Conservation (phyloP, 2,888 invertebrate genomes). For the Fragum whitleyi region DNA sequence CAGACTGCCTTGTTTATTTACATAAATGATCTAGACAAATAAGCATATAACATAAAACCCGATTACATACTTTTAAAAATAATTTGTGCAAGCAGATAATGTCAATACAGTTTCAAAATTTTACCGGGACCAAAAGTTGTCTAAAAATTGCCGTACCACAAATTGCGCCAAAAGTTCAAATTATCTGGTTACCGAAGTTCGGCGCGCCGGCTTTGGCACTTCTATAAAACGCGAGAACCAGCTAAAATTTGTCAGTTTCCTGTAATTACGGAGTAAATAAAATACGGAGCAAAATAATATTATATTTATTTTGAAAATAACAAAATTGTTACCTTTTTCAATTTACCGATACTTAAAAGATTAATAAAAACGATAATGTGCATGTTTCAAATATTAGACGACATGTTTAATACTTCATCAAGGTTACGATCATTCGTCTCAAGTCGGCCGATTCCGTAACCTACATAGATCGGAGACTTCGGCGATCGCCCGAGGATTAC, state of each 20-base stretch:
- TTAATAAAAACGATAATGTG: neutral
- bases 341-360: neutral
- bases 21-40: too few relatives aligned
- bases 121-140: too few relatives aligned
- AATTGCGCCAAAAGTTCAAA: conserved; percentile 2
- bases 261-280: neutral
- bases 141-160: too few relatives aligned
- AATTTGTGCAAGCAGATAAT: too few relatives aligned
- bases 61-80: too few relatives aligned
- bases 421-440: too few relatives aligned
- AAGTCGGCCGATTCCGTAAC: too few relatives aligned
- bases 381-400: neutral
- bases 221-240: neutral
- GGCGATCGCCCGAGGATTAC: too few relatives aligned
- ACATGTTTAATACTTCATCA: neutral
- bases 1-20: too few relatives aligned
- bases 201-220: neutral
- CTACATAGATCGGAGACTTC: too few relatives aligned
- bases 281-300: neutral
- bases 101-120: too few relatives aligned
- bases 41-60: too few relatives aligned
- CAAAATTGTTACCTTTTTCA: neutral
- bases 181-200: neutral
- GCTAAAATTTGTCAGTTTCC: neutral
- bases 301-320: neutral